phyloP scores from a whole-genome alignment of 2,113 vertebrate species.

The Paralichthys olivaceus region DNA sequence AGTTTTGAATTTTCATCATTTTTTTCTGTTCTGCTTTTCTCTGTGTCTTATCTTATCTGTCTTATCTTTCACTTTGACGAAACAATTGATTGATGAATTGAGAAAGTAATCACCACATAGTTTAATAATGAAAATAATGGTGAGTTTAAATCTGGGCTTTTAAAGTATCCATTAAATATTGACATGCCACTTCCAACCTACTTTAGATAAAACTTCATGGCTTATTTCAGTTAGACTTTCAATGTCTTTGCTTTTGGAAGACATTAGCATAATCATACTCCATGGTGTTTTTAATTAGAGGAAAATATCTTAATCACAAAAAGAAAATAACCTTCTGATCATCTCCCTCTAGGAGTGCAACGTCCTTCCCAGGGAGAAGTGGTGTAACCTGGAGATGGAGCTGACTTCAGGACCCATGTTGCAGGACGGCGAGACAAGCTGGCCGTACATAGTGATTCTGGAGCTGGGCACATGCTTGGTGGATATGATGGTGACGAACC shows the following conservation, averaged over 20 bases:
- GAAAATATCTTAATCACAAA: background rate
- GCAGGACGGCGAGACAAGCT: conserved; percentile 71
- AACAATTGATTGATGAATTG: no score
- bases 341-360: conserved; percentile 68
- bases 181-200: no score
- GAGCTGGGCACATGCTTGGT: conserved; percentile 89
- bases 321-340: background rate
- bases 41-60: no score
- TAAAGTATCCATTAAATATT: no score
- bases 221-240: background rate
- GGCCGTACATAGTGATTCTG: conserved; percentile 83
- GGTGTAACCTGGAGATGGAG: conserved; percentile 84
- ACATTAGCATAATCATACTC: background rate
- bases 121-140: background rate
- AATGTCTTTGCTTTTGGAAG: background rate
- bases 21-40: no score
- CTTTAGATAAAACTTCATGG: no score
- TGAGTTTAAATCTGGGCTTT: background rate
- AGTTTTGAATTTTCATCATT: no score
- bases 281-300: background rate
- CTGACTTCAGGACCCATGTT: conserved; percentile 77
- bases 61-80: no score
- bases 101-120: background rate
- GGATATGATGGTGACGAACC: conserved; percentile 88
- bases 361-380: conserved; percentile 87